Conservation (phyloP, 2,888 invertebrate species). For the Drosophila bunnanda region DNA sequence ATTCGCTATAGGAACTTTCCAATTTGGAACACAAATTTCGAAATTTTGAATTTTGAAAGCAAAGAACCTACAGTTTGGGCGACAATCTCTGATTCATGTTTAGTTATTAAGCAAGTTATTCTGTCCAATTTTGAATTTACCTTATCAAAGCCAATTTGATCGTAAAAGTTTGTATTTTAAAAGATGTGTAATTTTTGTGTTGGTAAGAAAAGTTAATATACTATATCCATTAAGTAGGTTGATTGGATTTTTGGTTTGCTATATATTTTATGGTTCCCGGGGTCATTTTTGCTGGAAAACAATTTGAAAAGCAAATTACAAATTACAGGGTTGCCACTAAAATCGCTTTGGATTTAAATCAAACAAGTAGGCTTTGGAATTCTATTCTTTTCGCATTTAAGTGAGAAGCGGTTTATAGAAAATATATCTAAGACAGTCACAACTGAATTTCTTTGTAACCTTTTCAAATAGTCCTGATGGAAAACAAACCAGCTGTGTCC, state of each 20-base stretch:
- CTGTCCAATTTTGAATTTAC: conserved; percentile 2
- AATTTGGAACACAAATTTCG: conserved; percentile 46
- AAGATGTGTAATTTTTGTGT: too few species aligned
- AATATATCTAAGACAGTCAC: too few species aligned
- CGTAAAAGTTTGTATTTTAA: neutral
- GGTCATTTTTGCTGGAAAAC: too few species aligned
- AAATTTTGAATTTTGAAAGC: conserved; percentile 40
- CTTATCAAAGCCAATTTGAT: conserved; percentile 1
- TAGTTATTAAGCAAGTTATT: conserved; percentile 21
- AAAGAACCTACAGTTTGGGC: neutral
- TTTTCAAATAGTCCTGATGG: conserved; percentile 48
- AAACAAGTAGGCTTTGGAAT: neutral
- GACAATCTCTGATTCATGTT: conserved; percentile 38
- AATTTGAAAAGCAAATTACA: too few species aligned
- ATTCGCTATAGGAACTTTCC: neutral
- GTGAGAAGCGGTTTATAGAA: too few species aligned
- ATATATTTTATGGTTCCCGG: too few species aligned
- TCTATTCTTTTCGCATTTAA: neutral
- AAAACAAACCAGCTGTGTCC: conserved; percentile 81
- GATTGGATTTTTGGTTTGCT: too few species aligned
- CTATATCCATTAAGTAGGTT: too few species aligned
- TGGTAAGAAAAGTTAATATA: too few species aligned
- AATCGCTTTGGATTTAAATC: neutral
- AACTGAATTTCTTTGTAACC: too few species aligned
- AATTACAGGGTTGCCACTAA: too few species aligned